Evolutionary conservation across 2,113 vertebrate species (phyloP).

Genomic region (Oenanthe melanoleuca): DNA sequence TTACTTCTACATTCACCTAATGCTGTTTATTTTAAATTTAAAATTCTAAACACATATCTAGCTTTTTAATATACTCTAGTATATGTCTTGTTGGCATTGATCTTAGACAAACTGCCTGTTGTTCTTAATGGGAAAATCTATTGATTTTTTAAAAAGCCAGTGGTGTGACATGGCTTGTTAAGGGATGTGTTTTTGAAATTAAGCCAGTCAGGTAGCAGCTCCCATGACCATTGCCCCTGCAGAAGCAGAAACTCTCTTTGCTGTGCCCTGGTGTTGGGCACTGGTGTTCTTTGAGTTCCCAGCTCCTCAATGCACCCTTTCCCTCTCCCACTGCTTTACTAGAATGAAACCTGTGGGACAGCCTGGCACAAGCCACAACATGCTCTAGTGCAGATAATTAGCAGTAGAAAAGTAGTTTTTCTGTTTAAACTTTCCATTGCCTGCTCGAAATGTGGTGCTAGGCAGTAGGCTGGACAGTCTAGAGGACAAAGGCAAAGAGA

Average conservation of each 20-base stretch:
- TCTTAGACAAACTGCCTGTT: not conserved
- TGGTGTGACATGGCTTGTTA: not conserved
- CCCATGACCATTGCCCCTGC: not conserved
- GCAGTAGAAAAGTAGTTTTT: not conserved
- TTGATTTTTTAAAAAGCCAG: not conserved
- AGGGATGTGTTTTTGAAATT: not conserved
- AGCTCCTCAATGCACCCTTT: not conserved
- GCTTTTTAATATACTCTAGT: not conserved
- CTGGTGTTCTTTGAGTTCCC: not conserved
- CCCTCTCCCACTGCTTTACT: not conserved
- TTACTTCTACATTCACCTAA: not conserved
- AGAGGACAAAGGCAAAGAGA: not conserved
- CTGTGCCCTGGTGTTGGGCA: not conserved
- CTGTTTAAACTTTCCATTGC: not conserved
- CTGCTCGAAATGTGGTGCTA: not conserved
- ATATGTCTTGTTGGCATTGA: not conserved
- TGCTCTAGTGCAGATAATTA: not conserved
- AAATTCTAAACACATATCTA: not conserved
- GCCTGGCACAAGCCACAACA: rapidly evolving
- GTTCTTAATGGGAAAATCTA: not conserved
- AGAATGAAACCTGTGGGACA: not conserved
- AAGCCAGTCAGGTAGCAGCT: not conserved
- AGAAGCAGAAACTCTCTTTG: not conserved
- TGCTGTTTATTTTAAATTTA: not conserved
- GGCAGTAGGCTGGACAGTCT: not conserved